A percentile compares a stretch with the other conserved stretches of the same genome.
Conservation (phyloP, 1,140 invertebrate genomes). For the Phocides pigmalion region DNA sequence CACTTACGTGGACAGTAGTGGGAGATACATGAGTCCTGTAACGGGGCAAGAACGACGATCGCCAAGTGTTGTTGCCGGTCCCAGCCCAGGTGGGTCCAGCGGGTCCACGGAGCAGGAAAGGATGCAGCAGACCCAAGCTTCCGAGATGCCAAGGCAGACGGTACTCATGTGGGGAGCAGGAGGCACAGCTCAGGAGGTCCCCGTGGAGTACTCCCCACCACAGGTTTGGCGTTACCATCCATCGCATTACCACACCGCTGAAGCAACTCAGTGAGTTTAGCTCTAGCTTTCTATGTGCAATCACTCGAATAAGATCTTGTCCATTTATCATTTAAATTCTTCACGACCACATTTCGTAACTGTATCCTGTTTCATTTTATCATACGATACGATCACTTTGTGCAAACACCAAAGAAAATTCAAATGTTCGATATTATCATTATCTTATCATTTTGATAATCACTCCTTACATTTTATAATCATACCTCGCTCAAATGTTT, state of each 20-base stretch:
- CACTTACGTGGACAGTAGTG: conserved; percentile 78
- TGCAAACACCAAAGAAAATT: conserved; percentile 24
- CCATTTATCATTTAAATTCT: conserved; percentile 5
- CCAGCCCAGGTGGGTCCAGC: conserved; percentile 70
- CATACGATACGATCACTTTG: conserved; percentile 6
- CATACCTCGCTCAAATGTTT: conserved; percentile 61
- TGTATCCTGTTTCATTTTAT: not conserved
- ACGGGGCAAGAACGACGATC: conserved; percentile 76
- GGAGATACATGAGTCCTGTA: conserved; percentile 76
- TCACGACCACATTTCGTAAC: not conserved
- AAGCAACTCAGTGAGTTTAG: conserved; percentile 72
- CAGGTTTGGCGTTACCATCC: conserved; percentile 80
- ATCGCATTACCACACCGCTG: conserved; percentile 78
- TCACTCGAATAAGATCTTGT: conserved; percentile 29
- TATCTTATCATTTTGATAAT: too few relatives aligned
- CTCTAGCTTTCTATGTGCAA: conserved; percentile 45
- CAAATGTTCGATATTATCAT: not conserved
- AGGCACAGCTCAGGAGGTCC: conserved; percentile 66
- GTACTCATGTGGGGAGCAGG: conserved; percentile 93
- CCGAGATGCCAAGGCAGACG: conserved; percentile 89
- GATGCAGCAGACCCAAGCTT: conserved; percentile 79
- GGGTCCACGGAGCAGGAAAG: conserved; percentile 67
- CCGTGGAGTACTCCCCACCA: conserved; percentile 74
- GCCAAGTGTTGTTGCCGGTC: conserved; percentile 80
- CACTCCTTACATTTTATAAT: conserved; percentile 39